phyloP scores from a whole-genome alignment of 2,888 invertebrate species.

The Sympetrum striolatum region DNA sequence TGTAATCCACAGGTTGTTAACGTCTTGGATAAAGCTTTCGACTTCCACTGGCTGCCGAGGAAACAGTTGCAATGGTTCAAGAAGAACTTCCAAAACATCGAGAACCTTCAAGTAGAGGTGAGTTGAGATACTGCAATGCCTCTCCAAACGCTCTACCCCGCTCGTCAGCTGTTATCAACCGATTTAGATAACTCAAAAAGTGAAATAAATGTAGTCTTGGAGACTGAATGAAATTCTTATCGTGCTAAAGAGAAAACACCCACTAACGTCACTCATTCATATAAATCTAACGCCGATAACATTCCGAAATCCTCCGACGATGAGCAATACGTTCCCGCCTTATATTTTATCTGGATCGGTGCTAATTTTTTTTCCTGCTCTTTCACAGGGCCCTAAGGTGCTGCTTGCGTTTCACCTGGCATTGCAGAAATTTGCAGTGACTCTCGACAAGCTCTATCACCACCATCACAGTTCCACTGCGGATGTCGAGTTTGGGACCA shows the following conservation, averaged over 20 bases:
- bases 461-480: neutral
- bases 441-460: conserved; percentile 59
- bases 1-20: neutral
- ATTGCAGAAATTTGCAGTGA: conserved; percentile 62
- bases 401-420: conserved; percentile 67
- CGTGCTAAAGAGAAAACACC: neutral
- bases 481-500: conserved; percentile 50
- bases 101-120: conserved; percentile 51
- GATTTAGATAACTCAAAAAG: too few species aligned
- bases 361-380: conserved; percentile 53
- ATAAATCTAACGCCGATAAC: conserved; percentile 66
- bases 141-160: too few species aligned
- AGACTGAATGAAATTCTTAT: neutral
- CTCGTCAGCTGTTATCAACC: too few species aligned
- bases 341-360: neutral
- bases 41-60: conserved; percentile 60
- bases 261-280: conserved; percentile 63
- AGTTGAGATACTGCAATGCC: neutral
- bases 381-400: conserved; percentile 66
- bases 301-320: conserved; percentile 61
- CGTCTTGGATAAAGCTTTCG: neutral
- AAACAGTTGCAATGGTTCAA: conserved; percentile 59
- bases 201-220: neutral
- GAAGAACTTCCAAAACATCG: conserved; percentile 57
- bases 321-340: conserved; percentile 51